Evolutionary conservation across 2,113 vertebrate genomes (phyloP), one percentile per base, ranked within the genome.

Genomic region (Myiozetetes cayanensis): DNA sequence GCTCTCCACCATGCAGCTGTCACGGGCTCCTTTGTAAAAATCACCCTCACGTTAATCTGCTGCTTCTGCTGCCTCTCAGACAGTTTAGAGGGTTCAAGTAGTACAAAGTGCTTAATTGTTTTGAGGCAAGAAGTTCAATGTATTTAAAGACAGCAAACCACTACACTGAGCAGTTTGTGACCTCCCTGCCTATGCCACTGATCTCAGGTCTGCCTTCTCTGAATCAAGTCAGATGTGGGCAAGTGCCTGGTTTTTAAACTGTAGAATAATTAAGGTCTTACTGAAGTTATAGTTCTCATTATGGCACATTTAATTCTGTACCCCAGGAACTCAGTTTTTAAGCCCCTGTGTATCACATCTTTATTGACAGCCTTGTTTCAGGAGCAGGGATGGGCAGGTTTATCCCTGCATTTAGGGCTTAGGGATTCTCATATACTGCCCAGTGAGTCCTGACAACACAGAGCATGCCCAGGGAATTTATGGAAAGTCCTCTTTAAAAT

Each of bases 1-100:
- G 2, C 39, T 63, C 35, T 81, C 30, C 37, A 67, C 6, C 8
- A 12, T 0, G 3, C 14, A 25, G 17, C 19, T n/a, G 21, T 47
- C 30, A 41, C 8, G 21, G 43, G 24, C 6, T 63, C 24, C 46
- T 91, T 15, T 66, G 5, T 53, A 81, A 70, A 41, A 68, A 75
- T 68, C 10, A 12, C 18, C 44, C 59, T 68, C 14, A 47, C 33
- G 24, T 47, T 72, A 12, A 55, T 28, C 47, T 78, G 65, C 47
- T 62, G 28, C 47, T n/a, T 44, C 17, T 63, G 30, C 3, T 14
- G 24, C 6, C 58, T 31, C 63, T 20, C 9, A 11, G 37, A 37
- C 21, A 52, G 24, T 15, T 44, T 13, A 82, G 23, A 74, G 76
- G 35, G 13, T 50, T 55, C 41, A 33, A 30, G 24, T 1, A 82